A percentile compares a stretch with the other conserved stretches of the same genome.
These are phyloP conservation scores for Caenorhabditis plicata DNA, from an alignment of 2,888 invertebrate genomes.

Conservation along the genomic window DNA sequence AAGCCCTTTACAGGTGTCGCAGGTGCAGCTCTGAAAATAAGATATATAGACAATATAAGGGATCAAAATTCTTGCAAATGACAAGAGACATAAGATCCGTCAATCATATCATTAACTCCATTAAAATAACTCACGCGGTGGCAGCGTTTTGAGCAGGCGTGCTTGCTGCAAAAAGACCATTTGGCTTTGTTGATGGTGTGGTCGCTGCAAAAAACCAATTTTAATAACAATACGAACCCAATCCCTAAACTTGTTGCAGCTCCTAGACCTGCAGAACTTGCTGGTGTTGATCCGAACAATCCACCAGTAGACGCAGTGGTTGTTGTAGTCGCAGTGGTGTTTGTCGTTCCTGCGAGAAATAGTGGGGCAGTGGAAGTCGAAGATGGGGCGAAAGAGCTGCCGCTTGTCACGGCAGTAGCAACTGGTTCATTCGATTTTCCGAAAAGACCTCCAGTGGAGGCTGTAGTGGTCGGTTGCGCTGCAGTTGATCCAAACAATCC, in stretches of 20 bases:
- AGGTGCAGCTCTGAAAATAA: constrained; percentile 2
- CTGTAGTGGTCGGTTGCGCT: neutral
- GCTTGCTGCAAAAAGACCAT: neutral
- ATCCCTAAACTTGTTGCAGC: too few relatives aligned
- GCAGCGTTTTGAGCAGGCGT: neutral
- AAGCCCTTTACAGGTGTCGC: constrained; percentile 15
- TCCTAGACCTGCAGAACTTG: too few relatives aligned
- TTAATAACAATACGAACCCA: too few relatives aligned
- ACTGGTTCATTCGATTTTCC: neutral
- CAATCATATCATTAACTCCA: too few relatives aligned
- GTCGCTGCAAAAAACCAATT: too few relatives aligned
- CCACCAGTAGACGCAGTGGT: constrained; percentile 4
- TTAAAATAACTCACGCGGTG: too few relatives aligned
- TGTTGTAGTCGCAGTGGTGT: neutral
- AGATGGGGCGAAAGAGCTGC: neutral
- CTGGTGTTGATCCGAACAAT: constrained; percentile 5
- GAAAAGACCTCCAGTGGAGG: constrained; percentile 1
- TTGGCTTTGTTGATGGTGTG: too few relatives aligned
- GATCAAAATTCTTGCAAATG: too few relatives aligned
- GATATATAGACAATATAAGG: too few relatives aligned
- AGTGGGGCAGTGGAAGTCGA: neutral
- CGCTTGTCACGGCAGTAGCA: constrained; percentile 2
- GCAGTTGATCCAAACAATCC: constrained; percentile 5
- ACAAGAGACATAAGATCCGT: too few relatives aligned
- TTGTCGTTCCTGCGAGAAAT: neutral